Evolutionary conservation across 2,113 vertebrate species (phyloP), one percentile per base, ranked within the genome.

Genomic region (Nothoprocta perdicaria): DNA sequence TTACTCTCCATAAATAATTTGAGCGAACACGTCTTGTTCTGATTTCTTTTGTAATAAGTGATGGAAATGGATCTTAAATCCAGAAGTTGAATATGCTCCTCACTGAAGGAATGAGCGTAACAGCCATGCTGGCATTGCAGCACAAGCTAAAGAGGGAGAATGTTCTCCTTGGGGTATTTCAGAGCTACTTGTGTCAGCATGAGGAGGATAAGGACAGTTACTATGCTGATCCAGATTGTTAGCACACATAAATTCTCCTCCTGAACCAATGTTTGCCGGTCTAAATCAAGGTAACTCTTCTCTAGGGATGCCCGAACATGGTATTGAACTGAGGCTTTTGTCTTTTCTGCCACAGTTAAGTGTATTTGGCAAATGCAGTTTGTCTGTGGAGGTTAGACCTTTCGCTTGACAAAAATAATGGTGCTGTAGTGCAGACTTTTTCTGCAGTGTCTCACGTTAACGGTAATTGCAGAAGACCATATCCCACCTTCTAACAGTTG

Each of bases 1-100:
- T 81, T 84, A 60, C 77, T 74, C 35, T 27, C 57, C 78, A 60
- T 68, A 86, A 92, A 29, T 38, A 85, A 65, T 81, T 83, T 92
- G 26, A 89, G 43, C 41, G 13, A 1, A 74, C 31, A 14, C 0
- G 0, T 35, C n/a, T 65, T 78, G 55, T 62, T 68, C 72, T 74
- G 40, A 75, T 86, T 50, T 68, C 26, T 26, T 67, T 81, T 76
- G 89, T 74, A 26, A 11, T 31, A 65, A 40, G 22, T 69, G 40
- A 40, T 91, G 19, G 63, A 87, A 86, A 60, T 31, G 19, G 48
- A 71, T 55, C 29, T 80, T 27, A 88, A 90, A 83, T 77, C 31
- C 31, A 78, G 53, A 67, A 77, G 38, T 11, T 75, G 41, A 82
- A 50, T 5, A 6, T 38, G 23, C 24, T 77, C 46, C 60, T 2